Base-by-base conservation (phyloP, 2,113 vertebrate species). In the Takifugu bimaculatus region DNA sequence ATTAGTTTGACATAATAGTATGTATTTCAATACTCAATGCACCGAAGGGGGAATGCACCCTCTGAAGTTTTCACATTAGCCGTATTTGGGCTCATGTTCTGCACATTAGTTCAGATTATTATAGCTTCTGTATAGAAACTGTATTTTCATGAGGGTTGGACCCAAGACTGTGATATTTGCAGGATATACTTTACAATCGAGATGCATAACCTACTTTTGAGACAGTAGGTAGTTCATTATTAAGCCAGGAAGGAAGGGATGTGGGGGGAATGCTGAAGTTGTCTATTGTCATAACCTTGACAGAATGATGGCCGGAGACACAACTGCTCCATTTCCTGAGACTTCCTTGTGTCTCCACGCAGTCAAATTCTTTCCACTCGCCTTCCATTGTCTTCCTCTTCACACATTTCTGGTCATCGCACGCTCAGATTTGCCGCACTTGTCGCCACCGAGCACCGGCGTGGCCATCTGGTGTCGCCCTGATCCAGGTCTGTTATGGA, bases 341-440 rank as follows among this genome's bases (percentile, higher is more conserved):
- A 28, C 13, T 52, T 52, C 50, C 26, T 52, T 52, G 54, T 57
- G 49, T 54, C 26, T 54, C 39, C 61, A 32, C 27, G 3, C 26
- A 39, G 73, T 70, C 52, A 66, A 26, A 76, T 70, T 79, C 48
- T 59, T 80, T 73, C 74, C 61, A 57, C 25, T 20, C 25, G 56
- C 55, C 72, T 60, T 65, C 5, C 47, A 6, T 11, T 26, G 3
- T 32, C 29, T 32, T 32, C 29, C 3, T 10, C 27, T 20, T 59
- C 60, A 74, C 65, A 42, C 26, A 15, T 53, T 63, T 63, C 44
- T 28, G 13, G 26, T 7, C 29, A 25, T 48, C 27, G 42, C 54
- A 32, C 63, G 47, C 48, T 57, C 44, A 26, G 35, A 1, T 39
- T 39, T 39, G 35, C 28, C 50, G 20, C 43, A 66, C 50, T 54